phyloP scores from a whole-genome alignment of 2,113 vertebrate species.

The Lepisosteus oculatus region DNA sequence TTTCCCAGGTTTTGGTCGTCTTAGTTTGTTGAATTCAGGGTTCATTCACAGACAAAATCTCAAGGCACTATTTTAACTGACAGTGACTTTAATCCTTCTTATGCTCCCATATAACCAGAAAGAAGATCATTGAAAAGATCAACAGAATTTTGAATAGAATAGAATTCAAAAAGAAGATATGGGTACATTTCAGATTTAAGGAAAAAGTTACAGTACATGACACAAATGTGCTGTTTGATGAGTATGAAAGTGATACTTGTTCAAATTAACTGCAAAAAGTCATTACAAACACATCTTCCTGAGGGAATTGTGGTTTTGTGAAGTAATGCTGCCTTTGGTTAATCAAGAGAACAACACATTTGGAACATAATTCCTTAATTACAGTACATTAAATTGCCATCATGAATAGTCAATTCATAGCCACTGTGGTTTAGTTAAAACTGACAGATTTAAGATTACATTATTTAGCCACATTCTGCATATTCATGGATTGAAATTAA shows the following conservation, averaged over 20 bases:
- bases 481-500: background rate
- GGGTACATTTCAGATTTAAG: background rate
- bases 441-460: constrained; percentile 8
- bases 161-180: too few species aligned
- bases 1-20: too few species aligned
- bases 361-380: constrained; percentile 25
- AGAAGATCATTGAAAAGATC: too few species aligned
- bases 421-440: constrained; percentile 9
- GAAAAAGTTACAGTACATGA: background rate
- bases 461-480: background rate
- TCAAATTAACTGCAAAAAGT: constrained; percentile 16
- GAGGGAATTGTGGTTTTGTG: constrained; percentile 20
- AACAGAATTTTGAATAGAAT: too few species aligned
- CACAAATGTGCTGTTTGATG: background rate
- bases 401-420: constrained; percentile 18
- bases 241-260: background rate
- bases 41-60: too few species aligned
- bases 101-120: too few species aligned
- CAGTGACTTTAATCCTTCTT: too few species aligned
- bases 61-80: too few species aligned
- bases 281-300: constrained; percentile 18
- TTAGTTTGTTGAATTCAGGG: too few species aligned
- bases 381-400: constrained; percentile 21
- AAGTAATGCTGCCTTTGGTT: constrained; percentile 14
- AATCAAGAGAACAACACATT: constrained; percentile 14